Percentiles rank a stretch among this genome's conserved stretches.
phyloP scores from a whole-genome alignment of 2,797 vertebrate genomes.

The Natrix natrix region DNA sequence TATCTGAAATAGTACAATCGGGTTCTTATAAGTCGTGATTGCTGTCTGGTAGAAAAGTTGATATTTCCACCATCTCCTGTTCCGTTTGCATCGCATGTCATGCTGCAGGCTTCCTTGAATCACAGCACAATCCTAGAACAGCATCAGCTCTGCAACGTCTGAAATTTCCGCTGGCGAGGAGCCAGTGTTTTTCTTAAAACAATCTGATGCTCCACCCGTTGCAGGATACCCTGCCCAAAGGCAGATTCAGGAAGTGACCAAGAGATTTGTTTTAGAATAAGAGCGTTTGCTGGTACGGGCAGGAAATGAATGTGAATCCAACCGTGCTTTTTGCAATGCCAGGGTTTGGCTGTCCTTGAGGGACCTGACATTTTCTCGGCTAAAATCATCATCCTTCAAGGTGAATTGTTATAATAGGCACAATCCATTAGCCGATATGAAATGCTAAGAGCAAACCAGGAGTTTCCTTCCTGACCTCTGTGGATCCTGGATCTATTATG shows the following conservation, averaged over 20 bases:
- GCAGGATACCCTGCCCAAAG: slow-evolving; percentile 81
- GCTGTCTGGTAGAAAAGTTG: neutral
- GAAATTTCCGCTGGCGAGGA: slow-evolving; percentile 69
- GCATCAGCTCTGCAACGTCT: slow-evolving; percentile 51
- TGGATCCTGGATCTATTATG: neutral
- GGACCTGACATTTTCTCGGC: slow-evolving; percentile 28
- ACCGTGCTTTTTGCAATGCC: slow-evolving; percentile 21
- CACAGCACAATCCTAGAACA: slow-evolving; percentile 33
- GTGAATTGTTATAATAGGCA: neutral
- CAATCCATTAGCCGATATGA: slow-evolving; percentile 3
- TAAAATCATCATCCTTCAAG: slow-evolving; percentile 12
- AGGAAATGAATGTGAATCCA: slow-evolving; percentile 58
- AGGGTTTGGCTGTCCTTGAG: neutral
- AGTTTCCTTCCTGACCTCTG: neutral
- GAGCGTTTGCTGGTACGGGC: slow-evolving; percentile 63
- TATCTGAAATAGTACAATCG: neutral
- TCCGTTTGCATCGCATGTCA: neutral
- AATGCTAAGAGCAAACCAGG: neutral
- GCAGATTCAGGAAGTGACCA: slow-evolving; percentile 72
- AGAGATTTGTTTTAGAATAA: slow-evolving; percentile 70
- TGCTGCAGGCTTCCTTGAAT: slow-evolving; percentile 47
- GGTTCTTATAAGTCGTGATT: neutral
- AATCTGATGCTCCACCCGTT: slow-evolving; percentile 74
- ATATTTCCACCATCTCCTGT: neutral
- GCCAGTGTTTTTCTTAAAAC: slow-evolving; percentile 69